Base-by-base conservation (phyloP, 2,888 invertebrate genomes). In the Leistus spinibarbis region DNA sequence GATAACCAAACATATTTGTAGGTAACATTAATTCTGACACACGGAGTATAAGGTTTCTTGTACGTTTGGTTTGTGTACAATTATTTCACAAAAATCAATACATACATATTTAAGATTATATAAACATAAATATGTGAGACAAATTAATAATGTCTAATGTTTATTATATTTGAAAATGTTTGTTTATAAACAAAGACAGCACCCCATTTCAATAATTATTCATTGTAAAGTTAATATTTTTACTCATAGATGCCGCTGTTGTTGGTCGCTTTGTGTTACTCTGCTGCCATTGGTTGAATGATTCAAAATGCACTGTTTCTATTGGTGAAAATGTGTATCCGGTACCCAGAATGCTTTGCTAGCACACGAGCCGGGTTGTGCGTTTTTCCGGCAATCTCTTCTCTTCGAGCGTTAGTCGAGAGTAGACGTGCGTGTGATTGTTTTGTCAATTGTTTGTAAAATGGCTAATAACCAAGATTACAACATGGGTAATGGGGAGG, bases 401-500 rank as follows among this genome's bases (percentile, higher is more conserved):
- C 82, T 81, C 82, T 80, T 81, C 82, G 80, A 80, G 81, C 82
- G 76, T 77, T 81, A 77, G 81, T 78, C 77, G 76, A 76, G 81
- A 81, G 81, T 80, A 80, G 83, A 83, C 82, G 82, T 82, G 80
- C 79, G 77, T 78, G 80, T 77, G 70, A 67, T 72, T 56, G 56
- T 57, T 62, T 75, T 57, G 67, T 76, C 27, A 86, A 85, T 86
- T 86, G 86, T 84, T 84, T 84, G 69, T 67, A 76, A 69, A 81
- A 89, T 90, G 89, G 88, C 89, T 78, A 88, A 87, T 78, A 87
- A 86, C 83, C 88, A 90, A 88, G 91, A 90, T 84, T 88, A 88
- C 87, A 88, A 89, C 82, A 92, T 92, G 91, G 90, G 90, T 81
- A 93, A 92, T 87, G 92, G 92, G 85, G 93, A 93, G 87, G 93